Conservation (phyloP, 2,113 vertebrate species). For the Danionella cerebrum region DNA sequence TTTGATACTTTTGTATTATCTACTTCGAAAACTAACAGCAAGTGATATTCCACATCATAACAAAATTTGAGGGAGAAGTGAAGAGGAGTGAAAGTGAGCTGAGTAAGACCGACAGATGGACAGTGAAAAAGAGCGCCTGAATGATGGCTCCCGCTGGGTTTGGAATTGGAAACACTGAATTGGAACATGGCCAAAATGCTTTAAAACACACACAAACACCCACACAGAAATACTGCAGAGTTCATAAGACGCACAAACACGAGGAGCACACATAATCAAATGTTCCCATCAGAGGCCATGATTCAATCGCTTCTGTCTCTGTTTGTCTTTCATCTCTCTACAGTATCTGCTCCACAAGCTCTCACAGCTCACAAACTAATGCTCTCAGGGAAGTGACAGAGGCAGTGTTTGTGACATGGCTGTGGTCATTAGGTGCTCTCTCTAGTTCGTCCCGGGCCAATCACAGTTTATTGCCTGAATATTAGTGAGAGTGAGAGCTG, state of each 20-base stretch:
- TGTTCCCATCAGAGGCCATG: neutral
- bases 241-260: neutral
- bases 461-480: constrained; percentile 47
- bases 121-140: neutral
- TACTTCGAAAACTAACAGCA: neutral
- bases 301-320: neutral
- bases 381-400: neutral
- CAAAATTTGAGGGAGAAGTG: neutral
- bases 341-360: neutral
- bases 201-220: neutral
- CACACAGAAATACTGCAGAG: neutral
- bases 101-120: neutral
- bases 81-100: neutral
- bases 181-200: neutral
- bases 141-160: constrained; percentile 3
- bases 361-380: neutral
- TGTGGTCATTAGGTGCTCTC: constrained; percentile 17
- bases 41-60: neutral
- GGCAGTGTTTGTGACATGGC: neutral
- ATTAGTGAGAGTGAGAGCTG: constrained; percentile 25
- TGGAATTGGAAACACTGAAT: neutral
- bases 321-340: neutral
- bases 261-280: constrained; percentile 10
- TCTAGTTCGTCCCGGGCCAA: constrained; percentile 44
- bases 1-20: neutral